Evolutionary conservation across 2,113 vertebrate genomes (phyloP).

Genomic region (Meriones unguiculatus): DNA sequence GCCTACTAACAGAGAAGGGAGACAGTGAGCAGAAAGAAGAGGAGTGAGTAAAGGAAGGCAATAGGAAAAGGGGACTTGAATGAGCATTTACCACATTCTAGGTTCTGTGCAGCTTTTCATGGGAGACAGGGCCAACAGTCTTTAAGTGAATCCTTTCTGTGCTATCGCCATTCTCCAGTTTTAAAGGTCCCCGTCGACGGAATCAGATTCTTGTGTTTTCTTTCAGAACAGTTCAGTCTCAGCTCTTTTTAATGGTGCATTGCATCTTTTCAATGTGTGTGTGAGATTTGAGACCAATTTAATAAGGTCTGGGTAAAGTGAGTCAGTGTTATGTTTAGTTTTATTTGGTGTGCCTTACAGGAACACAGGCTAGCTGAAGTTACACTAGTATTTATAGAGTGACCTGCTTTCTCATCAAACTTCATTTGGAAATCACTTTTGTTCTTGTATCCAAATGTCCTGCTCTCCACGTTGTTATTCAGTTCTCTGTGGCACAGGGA

Average conservation of each 20-base stretch:
- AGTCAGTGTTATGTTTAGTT: not conserved
- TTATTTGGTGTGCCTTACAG: constrained; percentile 30
- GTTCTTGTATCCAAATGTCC: constrained; percentile 47
- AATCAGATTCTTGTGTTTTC: not conserved
- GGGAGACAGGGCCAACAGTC: accelerated
- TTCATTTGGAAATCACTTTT: constrained; percentile 66
- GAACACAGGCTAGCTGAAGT: not conserved
- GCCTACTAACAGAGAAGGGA: not conserved
- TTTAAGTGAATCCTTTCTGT: not conserved
- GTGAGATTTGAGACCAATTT: not conserved
- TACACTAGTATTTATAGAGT: constrained; percentile 31
- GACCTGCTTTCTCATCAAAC: constrained; percentile 17
- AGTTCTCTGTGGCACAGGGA: constrained; percentile 42
- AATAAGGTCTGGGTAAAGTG: not conserved
- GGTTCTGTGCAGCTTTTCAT: not conserved
- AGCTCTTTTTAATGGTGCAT: not conserved
- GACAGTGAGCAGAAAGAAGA: not conserved
- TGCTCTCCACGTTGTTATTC: constrained; percentile 42
- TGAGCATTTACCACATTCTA: not conserved
- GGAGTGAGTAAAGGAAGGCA: not conserved
- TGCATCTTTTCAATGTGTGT: not conserved
- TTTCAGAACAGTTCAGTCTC: not conserved
- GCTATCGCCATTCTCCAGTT: not conserved
- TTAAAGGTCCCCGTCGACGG: not conserved
- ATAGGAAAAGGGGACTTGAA: not conserved